Evolutionary conservation across 1,140 invertebrate genomes (phyloP), one percentile per base, ranked within the genome.

Genomic region (Sycophila sp.): DNA sequence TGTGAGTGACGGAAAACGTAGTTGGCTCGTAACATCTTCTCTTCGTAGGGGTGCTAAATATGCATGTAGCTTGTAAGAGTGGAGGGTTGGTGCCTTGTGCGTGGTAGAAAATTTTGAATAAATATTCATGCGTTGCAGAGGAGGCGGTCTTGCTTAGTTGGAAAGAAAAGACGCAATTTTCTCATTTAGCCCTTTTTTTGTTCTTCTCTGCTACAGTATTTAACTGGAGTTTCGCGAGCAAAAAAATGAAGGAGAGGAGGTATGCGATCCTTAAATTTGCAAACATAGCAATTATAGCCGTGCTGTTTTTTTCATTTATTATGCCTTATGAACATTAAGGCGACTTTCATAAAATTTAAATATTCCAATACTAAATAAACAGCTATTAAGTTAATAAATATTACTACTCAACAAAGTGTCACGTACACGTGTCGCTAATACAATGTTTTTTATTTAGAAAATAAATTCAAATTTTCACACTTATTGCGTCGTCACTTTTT

Each of bases 31-130:
- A 74, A 74, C 70, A 73, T 69, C 65, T 55, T 38, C 64, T 71
- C 67, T 73, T 72, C 47, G 62, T 47, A 56, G 34, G 53, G 24
- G 55, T 22, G 49, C 63, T 76, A 73, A 76, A 76, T 76, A 72
- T 73, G 72, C 56, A 69, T 69, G 66, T 59, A 59, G 56, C 45
- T 40, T 34, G 38, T 38, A 13, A 49, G 6, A 60, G 66, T 32
- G 32, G 58, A 60, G 58, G 22, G 40, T 63, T 45, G 38, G 51
- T 58, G 56, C 22, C 40, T 32, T 51, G 64, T 63, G 45, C 47
- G 62, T 63, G 56, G 71, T 71, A 72, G 72, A 72, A 75, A 73
- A 75, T 73, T 71, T 69, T 62, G 38, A 73, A 75, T 75, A 75
- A 75, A 75, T 73, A 75, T 75, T 73, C 71, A 75, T 73, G 69